These are phyloP conservation scores for Oxycera nigricornis DNA, from an alignment of 2,888 invertebrate genomes.

Conservation along the genomic window DNA sequence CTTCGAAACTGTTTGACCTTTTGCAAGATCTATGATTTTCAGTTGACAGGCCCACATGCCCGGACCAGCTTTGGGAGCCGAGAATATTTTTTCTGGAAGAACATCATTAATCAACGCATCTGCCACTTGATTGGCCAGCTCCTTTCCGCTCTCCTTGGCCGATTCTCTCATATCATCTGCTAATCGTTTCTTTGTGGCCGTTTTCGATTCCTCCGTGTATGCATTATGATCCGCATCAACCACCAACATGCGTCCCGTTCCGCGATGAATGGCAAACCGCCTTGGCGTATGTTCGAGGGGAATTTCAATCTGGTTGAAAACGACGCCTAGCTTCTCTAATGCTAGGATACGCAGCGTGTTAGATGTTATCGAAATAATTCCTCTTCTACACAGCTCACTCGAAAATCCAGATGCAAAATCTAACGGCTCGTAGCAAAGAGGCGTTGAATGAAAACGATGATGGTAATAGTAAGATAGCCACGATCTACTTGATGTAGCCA, in stretches of 20 bases:
- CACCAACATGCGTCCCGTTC: constrained; percentile 87
- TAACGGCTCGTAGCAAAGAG: constrained; percentile 93
- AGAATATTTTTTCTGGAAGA: constrained; percentile 91
- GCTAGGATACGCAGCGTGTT: constrained; percentile 97
- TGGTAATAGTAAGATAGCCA: constrained; percentile 99
- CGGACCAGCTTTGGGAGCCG: constrained; percentile 93
- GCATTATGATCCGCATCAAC: constrained; percentile 98
- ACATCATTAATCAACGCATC: constrained; percentile 95
- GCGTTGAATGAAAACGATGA: constrained; percentile 93
- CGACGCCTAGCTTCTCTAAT: constrained; percentile 96
- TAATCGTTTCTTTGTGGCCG: constrained; percentile 90
- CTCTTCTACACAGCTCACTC: constrained; percentile 97
- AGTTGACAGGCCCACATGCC: constrained; percentile 97
- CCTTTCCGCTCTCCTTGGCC: constrained; percentile 94
- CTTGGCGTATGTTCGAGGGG: constrained; percentile 95
- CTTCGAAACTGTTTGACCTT: constrained; percentile 78
- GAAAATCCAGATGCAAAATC: constrained; percentile 98
- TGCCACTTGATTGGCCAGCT: constrained; percentile 96
- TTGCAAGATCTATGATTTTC: constrained; percentile 84
- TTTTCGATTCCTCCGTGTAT: constrained; percentile 96
- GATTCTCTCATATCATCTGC: constrained; percentile 98
- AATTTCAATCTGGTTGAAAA: constrained; percentile 95
- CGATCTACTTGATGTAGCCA: constrained; percentile 96
- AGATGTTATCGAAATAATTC: constrained; percentile 98
- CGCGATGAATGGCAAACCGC: constrained; percentile 91